A percentile compares a stretch with the other conserved stretches of the same genome.
These are phyloP conservation scores for Drosophila cognata DNA, from an alignment of 2,888 invertebrate genomes.

Conservation along the genomic window DNA sequence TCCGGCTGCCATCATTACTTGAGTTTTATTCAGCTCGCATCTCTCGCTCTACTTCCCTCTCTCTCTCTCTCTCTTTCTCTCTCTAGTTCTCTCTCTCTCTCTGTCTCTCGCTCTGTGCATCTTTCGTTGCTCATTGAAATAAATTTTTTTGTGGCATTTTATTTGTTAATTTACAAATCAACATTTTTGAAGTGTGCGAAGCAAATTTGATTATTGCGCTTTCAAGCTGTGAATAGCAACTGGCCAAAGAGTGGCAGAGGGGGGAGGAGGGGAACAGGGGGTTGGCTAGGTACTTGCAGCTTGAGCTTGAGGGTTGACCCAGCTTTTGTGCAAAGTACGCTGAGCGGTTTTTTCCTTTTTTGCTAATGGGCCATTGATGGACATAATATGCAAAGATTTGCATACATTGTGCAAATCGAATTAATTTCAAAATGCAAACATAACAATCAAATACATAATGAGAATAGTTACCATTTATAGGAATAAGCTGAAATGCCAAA, in stretches of 20 bases:
- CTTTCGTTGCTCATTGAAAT: slow-evolving; percentile 29
- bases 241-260: background rate
- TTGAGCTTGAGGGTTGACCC: slow-evolving; percentile 25
- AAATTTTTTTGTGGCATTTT: slow-evolving; percentile 58
- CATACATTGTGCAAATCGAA: slow-evolving; percentile 35
- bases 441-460: background rate
- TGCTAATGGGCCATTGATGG: slow-evolving; percentile 64
- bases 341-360: background rate
- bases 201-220: slow-evolving; percentile 73
- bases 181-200: slow-evolving; percentile 57
- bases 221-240: slow-evolving; percentile 58
- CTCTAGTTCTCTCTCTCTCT: background rate
- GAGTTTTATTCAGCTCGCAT: slow-evolving; percentile 34
- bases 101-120: background rate
- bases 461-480: background rate
- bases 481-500: background rate
- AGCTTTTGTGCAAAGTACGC: slow-evolving; percentile 12
- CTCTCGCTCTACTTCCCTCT: slow-evolving; percentile 4
- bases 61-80: background rate
- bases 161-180: slow-evolving; percentile 79
- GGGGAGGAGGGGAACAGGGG: background rate
- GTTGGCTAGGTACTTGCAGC: slow-evolving; percentile 10
- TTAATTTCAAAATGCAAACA: background rate
- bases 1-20: slow-evolving; percentile 82
- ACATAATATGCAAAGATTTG: slow-evolving; percentile 52